Base-by-base conservation (phyloP, 1,140 invertebrate species). In the Adoxophyes honmai region DNA sequence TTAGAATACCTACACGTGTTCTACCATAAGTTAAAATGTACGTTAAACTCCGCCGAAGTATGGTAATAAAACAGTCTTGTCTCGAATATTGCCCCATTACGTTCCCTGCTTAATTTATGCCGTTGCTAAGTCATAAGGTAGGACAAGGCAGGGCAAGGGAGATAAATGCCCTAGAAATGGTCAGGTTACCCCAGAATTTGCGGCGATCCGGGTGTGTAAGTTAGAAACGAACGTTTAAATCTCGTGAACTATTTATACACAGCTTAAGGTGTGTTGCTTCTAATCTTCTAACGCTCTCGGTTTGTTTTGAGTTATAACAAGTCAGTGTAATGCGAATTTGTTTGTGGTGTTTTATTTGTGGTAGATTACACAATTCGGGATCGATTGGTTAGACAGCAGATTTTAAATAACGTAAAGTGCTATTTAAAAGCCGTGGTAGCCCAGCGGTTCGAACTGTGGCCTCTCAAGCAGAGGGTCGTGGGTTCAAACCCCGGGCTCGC, bases 41-140 rank as follows among this genome's bases (percentile, higher is more conserved):
- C 42, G 42, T 52, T 52, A 52, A 82, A 78, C 70, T 78, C 65
- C 39, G 60, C 42, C 72, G 53, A 81, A 80, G 70, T 77, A 68
- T 68, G 61, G 78, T 73, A 76, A 83, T 83, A 83, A 81, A 83
- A 76, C 75, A 75, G 62, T 55, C 70, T 80, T 80, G 80, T 81
- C 77, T 75, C 69, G 71, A 75, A 81, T 83, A 83, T 83, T 83
- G 72, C 81, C 77, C 70, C 73, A 81, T 83, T 81, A 78, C 63
- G 78, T 75, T 66, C 60, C 52, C 64, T 58, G 67, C 67, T 77
- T 83, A 83, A 83, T 83, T 83, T 83, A 83, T 83, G 77, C 73
- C 69, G 72, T 67, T 71, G 76, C 68, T 74, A 76, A 79, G 68
- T 80, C 76, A 80, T 78, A 77, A 73, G 75, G 78, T 76, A 75